Percentiles rank a stretch among this genome's conserved stretches.
Evolutionary conservation across 2,113 vertebrate species (phyloP).

Genomic region (Siniperca chuatsi): DNA sequence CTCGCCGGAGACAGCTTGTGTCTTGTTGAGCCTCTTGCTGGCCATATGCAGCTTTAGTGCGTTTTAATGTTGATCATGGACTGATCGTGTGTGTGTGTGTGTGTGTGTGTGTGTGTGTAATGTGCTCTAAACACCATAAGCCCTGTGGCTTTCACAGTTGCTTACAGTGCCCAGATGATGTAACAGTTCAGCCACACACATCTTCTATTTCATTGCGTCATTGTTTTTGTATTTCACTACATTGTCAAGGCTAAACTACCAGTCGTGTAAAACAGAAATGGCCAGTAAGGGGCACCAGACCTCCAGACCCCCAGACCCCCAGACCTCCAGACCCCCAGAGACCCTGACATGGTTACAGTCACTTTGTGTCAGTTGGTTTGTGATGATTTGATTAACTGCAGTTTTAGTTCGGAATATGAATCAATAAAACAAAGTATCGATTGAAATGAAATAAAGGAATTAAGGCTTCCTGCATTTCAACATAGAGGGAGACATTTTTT

Average conservation of each 20-base stretch:
- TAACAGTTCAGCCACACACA: constrained; percentile 43
- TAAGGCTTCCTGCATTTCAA: too few relatives aligned
- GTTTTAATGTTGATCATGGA: constrained; percentile 16
- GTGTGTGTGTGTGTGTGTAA: neutral
- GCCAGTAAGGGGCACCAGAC: neutral
- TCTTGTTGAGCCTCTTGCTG: constrained; percentile 8
- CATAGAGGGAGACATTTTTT: too few relatives aligned
- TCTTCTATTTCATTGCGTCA: constrained; percentile 19
- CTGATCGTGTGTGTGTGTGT: neutral
- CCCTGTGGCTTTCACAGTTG: constrained; percentile 15
- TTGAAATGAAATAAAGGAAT: neutral
- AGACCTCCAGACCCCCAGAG: neutral
- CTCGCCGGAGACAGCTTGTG: neutral
- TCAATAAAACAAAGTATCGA: neutral
- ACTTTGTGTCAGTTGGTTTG: neutral
- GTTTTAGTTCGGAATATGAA: neutral
- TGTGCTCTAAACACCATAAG: constrained; percentile 1
- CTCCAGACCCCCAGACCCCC: neutral
- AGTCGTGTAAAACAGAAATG: neutral
- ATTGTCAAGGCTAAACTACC: neutral
- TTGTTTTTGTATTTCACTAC: neutral
- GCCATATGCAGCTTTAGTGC: constrained; percentile 19
- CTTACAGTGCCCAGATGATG: constrained; percentile 29
- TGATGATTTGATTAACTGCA: neutral
- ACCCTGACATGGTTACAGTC: neutral